Percentiles rank a stretch among this genome's conserved stretches.
Conservation (phyloP, 2,888 invertebrate species). For the Malacosoma neustria region DNA sequence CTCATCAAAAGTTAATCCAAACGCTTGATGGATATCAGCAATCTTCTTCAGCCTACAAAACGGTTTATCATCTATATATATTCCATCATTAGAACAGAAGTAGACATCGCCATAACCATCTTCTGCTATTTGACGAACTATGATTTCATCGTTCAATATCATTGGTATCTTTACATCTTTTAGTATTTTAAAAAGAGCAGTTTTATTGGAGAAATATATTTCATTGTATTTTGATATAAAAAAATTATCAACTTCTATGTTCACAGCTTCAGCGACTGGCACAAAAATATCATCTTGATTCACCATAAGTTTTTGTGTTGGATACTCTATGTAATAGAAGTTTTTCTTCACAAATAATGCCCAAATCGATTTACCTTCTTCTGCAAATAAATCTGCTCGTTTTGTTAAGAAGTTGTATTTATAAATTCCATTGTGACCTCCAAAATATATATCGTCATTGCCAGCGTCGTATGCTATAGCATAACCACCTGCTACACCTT, state of each 20-base stretch:
- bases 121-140: conserved; percentile 43
- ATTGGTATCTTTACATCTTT: conserved; percentile 20
- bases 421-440: conserved; percentile 59
- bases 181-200: conserved; percentile 53
- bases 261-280: conserved; percentile 36
- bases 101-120: conserved; percentile 50
- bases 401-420: conserved; percentile 50
- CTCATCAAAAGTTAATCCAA: conserved; percentile 52
- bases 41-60: conserved; percentile 31
- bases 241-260: conserved; percentile 48
- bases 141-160: conserved; percentile 35
- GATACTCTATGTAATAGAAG: conserved; percentile 60
- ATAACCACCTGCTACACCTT: conserved; percentile 45
- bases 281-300: conserved; percentile 39
- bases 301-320: conserved; percentile 41
- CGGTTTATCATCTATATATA: conserved; percentile 50
- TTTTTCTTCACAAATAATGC: conserved; percentile 41
- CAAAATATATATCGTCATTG: conserved; percentile 57
- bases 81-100: conserved; percentile 40
- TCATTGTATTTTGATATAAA: conserved; percentile 39
- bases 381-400: conserved; percentile 46
- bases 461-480: conserved; percentile 50
- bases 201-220: conserved; percentile 50
- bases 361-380: conserved; percentile 55
- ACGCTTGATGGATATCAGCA: conserved; percentile 35